Evolutionary conservation across 2,888 invertebrate genomes (phyloP), one percentile per base, ranked within the genome.

Genomic region (Taphrorychus bicolor): DNA sequence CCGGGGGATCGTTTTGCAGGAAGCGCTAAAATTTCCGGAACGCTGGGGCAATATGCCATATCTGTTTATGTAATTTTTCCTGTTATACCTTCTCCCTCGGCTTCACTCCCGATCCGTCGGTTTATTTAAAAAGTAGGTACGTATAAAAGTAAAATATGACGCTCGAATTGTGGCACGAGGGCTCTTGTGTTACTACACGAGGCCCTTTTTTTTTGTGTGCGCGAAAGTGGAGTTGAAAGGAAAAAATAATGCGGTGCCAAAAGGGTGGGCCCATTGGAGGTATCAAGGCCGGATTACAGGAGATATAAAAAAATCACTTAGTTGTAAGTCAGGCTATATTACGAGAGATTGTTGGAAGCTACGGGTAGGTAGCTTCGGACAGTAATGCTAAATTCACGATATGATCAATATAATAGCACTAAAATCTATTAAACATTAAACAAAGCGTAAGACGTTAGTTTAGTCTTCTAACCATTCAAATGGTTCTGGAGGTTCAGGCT

Each of bases 401-500:
- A n/a, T n/a, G n/a, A n/a, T n/a, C n/a, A n/a, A n/a, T n/a, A n/a
- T n/a, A n/a, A n/a, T n/a, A n/a, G n/a, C n/a, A n/a, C n/a, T n/a
- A n/a, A n/a, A n/a, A n/a, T n/a, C n/a, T n/a, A n/a, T n/a, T n/a
- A 32, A 32, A 32, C 2, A 2, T 32, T 32, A 32, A 32, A 9
- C 9, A 32, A 32, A 32, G 32, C 32, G 32, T 32, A 32, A n/a
- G 32, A 32, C 7, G 7, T 32, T 32, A 52, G 32, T 18, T 18
- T 87, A 90, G 82, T 92, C 92, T 82, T 98, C 97, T 75, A 89
- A 89, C 84, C 94, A 98, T 84, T 97, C 97, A 81, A 98, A 98
- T 72, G 98, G 96, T 86, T 97, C 97, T 78, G 98, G 98, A 48
- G 97, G 95, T 77, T 96, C 96, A 0, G 98, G 97, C 83, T 98